Base-by-base conservation (phyloP, 2,888 invertebrate genomes). In the Heliconius sara region DNA sequence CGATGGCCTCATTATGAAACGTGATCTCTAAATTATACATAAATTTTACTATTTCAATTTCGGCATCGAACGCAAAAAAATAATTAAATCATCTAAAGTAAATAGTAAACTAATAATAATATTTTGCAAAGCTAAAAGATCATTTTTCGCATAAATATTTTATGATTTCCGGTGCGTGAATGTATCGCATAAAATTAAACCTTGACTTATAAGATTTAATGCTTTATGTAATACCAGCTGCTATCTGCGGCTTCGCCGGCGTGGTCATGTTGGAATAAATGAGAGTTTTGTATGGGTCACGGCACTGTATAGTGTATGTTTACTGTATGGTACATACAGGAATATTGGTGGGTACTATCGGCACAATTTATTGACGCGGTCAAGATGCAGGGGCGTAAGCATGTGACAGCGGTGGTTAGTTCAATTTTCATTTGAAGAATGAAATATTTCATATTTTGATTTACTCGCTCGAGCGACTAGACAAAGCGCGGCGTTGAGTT, bases 111-210 rank as follows among this genome's bases (percentile, higher is more conserved):
- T 73, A 60, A 73, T 60, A 60, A 60, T 60, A 60, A 25, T 60
- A 60, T 60, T 30, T 73, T 16, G 3, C 52, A 34, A 19, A n/a
- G 60, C n/a, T 19, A 60, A 73, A 65, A 75, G 65, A 75, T 65
- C 75, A 75, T 63, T 74, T 66, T 43, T 63, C 63, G 65, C 65
- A 47, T 66, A 75, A 65, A 66, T 27, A 75, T 75, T 75, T 75
- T 65, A 47, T 75, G 47, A 27, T 30, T 75, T 75, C 75, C 75
- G 73, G 60, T 73, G 73, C 9, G 34, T 39, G 60, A 60, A 10
- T 73, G 57, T 57, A 34, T 60, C 60, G 73, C 73, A 73, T 73
- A 60, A 73, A 34, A 57, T 73, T 34, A 34, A 73, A 25, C 73
- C 73, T 73, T 73, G 73, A 73, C 60, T 73, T 73, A 73, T 39